Percentiles rank a stretch among this genome's conserved stretches.
phyloP scores from a whole-genome alignment of 2,888 invertebrate genomes.

The Parnassius orleans region DNA sequence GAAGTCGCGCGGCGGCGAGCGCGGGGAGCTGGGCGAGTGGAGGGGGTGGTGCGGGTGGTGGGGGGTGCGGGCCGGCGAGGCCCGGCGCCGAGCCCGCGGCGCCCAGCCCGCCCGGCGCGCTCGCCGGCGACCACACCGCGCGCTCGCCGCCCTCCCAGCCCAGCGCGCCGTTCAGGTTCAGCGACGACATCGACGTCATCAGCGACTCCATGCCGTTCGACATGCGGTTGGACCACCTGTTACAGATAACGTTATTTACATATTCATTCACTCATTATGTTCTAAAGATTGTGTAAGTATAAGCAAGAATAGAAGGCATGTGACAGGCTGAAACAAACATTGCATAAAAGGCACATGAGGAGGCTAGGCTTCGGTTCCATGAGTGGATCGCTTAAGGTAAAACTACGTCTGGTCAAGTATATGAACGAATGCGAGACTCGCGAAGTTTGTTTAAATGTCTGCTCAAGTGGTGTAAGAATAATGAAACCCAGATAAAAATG shows the following conservation, averaged over 20 bases:
- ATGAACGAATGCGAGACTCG: too few relatives aligned
- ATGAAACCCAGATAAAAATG: too few relatives aligned
- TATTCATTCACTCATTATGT: too few relatives aligned
- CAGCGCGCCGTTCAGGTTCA: conserved; percentile 37
- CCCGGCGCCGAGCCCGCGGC: conserved; percentile 34
- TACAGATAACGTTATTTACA: conserved; percentile 23
- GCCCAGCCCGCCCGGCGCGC: conserved; percentile 38
- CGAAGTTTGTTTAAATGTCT: too few relatives aligned
- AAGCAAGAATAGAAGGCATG: too few relatives aligned
- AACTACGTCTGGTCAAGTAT: too few relatives aligned
- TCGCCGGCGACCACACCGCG: conserved; percentile 37
- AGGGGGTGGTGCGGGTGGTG: conserved; percentile 32
- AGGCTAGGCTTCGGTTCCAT: too few relatives aligned
- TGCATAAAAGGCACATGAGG: too few relatives aligned
- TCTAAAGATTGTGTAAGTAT: too few relatives aligned
- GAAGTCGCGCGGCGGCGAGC: conserved; percentile 49
- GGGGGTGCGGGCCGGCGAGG: conserved; percentile 41
- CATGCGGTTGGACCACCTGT: conserved; percentile 50
- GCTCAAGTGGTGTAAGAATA: too few relatives aligned
- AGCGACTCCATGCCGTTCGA: conserved; percentile 49
- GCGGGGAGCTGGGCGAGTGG: conserved; percentile 48
- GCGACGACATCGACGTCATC: conserved; percentile 50
- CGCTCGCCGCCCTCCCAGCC: conserved; percentile 40
- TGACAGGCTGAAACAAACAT: too few relatives aligned
- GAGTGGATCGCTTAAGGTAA: too few relatives aligned